Evolutionary conservation across 2,797 vertebrate species (phyloP), one percentile per base, ranked within the genome.

Genomic region (Onychomys arenicola): DNA sequence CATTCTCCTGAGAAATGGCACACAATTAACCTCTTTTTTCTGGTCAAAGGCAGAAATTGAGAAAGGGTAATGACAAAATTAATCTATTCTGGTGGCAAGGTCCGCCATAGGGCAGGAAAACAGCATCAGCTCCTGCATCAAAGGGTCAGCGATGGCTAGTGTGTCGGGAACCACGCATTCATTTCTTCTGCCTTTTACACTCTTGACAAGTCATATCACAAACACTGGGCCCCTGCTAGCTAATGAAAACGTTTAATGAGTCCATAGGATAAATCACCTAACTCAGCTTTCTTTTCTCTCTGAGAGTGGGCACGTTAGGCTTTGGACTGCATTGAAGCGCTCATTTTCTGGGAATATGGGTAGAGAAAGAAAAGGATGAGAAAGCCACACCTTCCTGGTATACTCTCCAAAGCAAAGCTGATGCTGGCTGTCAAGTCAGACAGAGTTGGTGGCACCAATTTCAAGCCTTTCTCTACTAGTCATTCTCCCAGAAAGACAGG

Each of bases 61-160:
- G 94, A 97, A 96, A 96, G 94, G 96, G 96, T 96, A 98, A 97
- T 97, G 97, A 97, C 90, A 98, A 97, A 98, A 97, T 97, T 97
- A 97, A 98, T 97, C 97, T 97, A 75, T 87, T 94, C 95, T 82
- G 57, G 75, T 85, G 43, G 92, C 52, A 37, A 92, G 76, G 76
- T 32, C 95, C 71, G 78, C 84, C 46, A 86, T 12, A 5, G 32
- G 73, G 85, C 69, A 43, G 17, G 34, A 87, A 87, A 93, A 85
- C 34, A 57, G 77, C 49, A 27, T 67, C 65, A 0, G 0, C 76
- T 59, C 78, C 80, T 0, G 14, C 2, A 0, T 87, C 88, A 67
- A 82, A 94, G 40, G 57, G 69, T 84, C 80, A 46, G 46, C 55
- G 11, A 21, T 21, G 49, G 37, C 2, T 6, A n/a, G 77, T 0